Evolutionary conservation across 2,797 vertebrate genomes (phyloP).

Genomic region (Gila robusta): DNA sequence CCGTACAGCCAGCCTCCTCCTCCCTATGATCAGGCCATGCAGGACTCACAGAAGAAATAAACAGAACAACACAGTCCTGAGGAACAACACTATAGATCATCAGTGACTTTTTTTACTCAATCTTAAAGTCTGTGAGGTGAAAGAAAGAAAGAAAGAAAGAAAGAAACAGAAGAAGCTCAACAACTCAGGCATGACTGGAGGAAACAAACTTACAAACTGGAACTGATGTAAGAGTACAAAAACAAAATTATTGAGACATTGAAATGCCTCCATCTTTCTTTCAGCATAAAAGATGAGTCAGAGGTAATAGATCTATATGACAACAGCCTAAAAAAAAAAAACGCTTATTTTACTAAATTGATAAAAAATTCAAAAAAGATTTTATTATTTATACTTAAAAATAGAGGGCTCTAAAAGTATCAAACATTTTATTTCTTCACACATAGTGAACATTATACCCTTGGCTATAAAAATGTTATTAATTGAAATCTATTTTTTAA

Average conservation of each 20-base stretch:
- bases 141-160: background rate
- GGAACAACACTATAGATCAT: background rate
- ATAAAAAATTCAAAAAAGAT: background rate
- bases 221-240: background rate
- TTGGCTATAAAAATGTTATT: background rate
- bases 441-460: background rate
- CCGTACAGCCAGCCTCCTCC: slow-evolving; percentile 85
- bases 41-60: slow-evolving; percentile 74
- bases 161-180: background rate
- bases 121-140: slow-evolving; percentile 3
- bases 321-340: background rate
- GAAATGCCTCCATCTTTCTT: background rate
- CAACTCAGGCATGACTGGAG: background rate
- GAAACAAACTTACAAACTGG: background rate
- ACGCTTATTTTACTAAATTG: background rate
- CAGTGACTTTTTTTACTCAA: background rate
- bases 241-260: background rate
- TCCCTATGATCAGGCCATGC: slow-evolving; percentile 84
- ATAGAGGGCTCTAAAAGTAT: background rate
- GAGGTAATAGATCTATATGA: background rate
- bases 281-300: background rate
- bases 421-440: background rate
- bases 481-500: background rate
- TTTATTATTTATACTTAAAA: background rate
- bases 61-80: slow-evolving; percentile 6